Conservation (phyloP, 30 jellyfish, hydroid and myxozoan genomes). For the Hydractinia symbiolongicarpus region DNA sequence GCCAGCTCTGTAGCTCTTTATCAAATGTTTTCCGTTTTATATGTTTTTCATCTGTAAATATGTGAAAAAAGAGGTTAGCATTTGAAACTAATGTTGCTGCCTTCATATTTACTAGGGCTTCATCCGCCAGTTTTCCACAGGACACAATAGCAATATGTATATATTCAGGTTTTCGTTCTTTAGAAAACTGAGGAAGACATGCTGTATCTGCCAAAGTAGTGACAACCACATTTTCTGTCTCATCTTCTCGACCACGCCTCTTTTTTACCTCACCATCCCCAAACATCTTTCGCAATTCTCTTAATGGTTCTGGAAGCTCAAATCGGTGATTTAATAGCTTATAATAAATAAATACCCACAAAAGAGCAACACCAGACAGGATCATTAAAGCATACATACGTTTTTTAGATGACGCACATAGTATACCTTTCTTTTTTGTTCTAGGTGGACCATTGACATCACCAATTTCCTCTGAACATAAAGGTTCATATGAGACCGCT, state of each 20-base stretch:
- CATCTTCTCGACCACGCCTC: conserved; percentile 35
- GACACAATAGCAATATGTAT: conserved; percentile 78
- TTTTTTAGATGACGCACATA: conserved; percentile 24
- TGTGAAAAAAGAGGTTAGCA: conserved; percentile 48
- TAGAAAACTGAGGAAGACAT: conserved; percentile 15
- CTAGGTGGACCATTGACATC: too few species aligned
- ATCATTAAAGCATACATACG: conserved; percentile 28
- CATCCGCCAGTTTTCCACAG: conserved; percentile 59
- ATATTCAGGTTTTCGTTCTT: conserved; percentile 8
- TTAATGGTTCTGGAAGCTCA: conserved; percentile 40
- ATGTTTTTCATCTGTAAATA: conserved; percentile 56
- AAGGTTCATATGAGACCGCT: conserved; percentile 1
- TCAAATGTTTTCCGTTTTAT: conserved; percentile 34
- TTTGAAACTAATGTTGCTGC: conserved; percentile 56
- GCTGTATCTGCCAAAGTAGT: background rate
- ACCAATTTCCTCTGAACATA: background rate
- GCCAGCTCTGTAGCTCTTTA: conserved; percentile 55
- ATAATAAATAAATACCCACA: conserved; percentile 35
- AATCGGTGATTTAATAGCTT: conserved; percentile 29
- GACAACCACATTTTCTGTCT: conserved; percentile 23
- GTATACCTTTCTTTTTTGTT: conserved; percentile 2
- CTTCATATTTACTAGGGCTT: conserved; percentile 58
- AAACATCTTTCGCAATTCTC: conserved; percentile 32
- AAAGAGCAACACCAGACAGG: conserved; percentile 16
- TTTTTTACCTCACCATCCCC: conserved; percentile 40